These are phyloP conservation scores for Chrysolina americana DNA, from an alignment of 2,888 invertebrate genomes.

Conservation along the genomic window DNA sequence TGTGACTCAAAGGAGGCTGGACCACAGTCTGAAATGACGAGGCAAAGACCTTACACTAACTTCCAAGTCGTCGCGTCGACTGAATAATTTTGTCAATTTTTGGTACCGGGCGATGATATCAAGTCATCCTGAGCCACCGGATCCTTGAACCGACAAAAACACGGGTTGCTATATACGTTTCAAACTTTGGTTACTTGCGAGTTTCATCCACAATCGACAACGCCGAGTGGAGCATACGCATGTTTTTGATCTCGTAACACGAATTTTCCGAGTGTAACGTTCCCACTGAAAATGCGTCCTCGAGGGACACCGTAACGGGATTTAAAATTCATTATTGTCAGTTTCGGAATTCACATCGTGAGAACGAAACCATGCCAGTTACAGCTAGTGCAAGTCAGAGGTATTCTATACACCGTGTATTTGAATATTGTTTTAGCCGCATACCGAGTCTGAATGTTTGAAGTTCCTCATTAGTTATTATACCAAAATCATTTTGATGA, in stretches of 20 bases:
- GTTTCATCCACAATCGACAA: conserved; percentile 48
- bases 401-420: conserved; percentile 17
- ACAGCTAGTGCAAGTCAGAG: conserved; percentile 35
- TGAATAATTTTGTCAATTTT: conserved; percentile 56
- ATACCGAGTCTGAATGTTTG: conserved; percentile 58
- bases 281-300: not conserved
- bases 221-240: not conserved
- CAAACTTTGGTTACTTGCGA: conserved; percentile 62
- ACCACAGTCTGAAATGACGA: conserved; percentile 61
- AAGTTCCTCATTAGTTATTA: conserved; percentile 57
- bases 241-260: not conserved
- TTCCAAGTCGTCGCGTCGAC: conserved; percentile 7
- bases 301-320: not conserved
- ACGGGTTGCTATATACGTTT: conserved; percentile 51
- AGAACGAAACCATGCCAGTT: not conserved
- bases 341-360: not conserved
- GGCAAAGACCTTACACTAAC: conserved; percentile 20
- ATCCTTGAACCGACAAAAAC: conserved; percentile 59
- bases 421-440: conserved; percentile 41
- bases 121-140: conserved; percentile 68
- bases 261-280: too few species aligned
- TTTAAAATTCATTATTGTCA: not conserved
- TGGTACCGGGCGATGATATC: conserved; percentile 65
- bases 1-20: conserved; percentile 65
- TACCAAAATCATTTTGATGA: conserved; percentile 24